These are phyloP conservation scores for Dyspetes luteomarginatus DNA, from an alignment of 2,888 invertebrate genomes.

Conservation along the genomic window DNA sequence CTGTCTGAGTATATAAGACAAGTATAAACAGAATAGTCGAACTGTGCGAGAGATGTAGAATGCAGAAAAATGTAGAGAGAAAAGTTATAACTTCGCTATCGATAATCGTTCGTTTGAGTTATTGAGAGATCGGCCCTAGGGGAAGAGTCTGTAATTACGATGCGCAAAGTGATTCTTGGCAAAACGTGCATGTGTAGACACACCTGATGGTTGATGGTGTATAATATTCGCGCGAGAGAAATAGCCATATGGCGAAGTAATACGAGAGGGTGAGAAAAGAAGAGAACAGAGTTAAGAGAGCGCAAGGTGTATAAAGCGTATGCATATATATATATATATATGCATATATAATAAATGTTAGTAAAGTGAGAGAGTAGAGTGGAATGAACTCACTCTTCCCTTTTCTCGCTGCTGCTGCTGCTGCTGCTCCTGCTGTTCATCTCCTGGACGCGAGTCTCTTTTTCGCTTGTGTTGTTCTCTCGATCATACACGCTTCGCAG, in stretches of 20 bases:
- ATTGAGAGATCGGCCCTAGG: constrained; percentile 78
- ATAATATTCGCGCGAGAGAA: constrained; percentile 7
- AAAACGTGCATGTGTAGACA: neutral
- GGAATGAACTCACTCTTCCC: constrained; percentile 62
- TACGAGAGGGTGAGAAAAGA: constrained; percentile 51
- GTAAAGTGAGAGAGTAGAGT: constrained; percentile 53
- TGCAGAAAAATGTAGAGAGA: constrained; percentile 61
- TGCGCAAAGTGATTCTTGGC: constrained; percentile 80
- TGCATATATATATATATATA: neutral
- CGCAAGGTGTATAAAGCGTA: neutral
- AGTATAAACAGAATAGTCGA: neutral
- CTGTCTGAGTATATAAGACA: neutral
- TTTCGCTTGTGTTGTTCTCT: constrained; percentile 46
- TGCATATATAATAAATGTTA: constrained; percentile 11
- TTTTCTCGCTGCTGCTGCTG: constrained; percentile 53
- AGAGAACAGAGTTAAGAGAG: constrained; percentile 38
- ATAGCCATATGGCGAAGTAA: constrained; percentile 33
- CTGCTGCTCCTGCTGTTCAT: constrained; percentile 15
- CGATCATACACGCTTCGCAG: constrained; percentile 71
- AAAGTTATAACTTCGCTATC: constrained; percentile 69
- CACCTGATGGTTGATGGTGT: neutral
- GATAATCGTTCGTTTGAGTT: constrained; percentile 77
- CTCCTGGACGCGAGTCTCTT: constrained; percentile 23
- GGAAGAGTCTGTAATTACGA: constrained; percentile 78
- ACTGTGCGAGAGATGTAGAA: neutral